phyloP scores from a whole-genome alignment of 1,140 invertebrate species.

The Harlomillsia oculata region DNA sequence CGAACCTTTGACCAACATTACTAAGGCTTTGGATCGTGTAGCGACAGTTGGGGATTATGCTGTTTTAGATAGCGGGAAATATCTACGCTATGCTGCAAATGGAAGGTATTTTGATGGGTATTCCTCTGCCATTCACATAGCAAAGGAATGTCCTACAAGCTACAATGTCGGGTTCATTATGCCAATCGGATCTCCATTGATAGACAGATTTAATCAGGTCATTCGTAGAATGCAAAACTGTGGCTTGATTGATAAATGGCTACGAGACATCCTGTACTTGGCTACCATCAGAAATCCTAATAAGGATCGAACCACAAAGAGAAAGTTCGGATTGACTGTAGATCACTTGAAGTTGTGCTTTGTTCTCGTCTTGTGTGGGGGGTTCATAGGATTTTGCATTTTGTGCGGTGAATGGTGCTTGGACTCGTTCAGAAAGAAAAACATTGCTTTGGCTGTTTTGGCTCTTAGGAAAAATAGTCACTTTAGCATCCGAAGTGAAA shows the following conservation, averaged over 20 bases:
- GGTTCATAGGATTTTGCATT: conserved; percentile 14
- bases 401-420: conserved; percentile 10
- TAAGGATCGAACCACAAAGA: conserved; percentile 5
- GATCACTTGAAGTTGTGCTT: conserved; percentile 28
- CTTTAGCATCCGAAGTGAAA: not conserved
- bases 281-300: conserved; percentile 21
- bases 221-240: conserved; percentile 29
- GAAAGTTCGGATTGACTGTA: conserved; percentile 8
- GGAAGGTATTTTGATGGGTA: conserved; percentile 31
- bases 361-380: conserved; percentile 15
- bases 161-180: conserved; percentile 32
- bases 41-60: conserved; percentile 30
- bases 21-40: conserved; percentile 23
- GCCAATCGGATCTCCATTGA: conserved; percentile 31
- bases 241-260: conserved; percentile 32
- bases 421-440: conserved; percentile 1
- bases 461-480: conserved; percentile 2
- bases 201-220: conserved; percentile 28
- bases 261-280: conserved; percentile 21
- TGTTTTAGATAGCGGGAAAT: conserved; percentile 30
- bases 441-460: not conserved
- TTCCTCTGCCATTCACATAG: conserved; percentile 22
- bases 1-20: conserved; percentile 10
- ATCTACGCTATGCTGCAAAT: conserved; percentile 27
- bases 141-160: conserved; percentile 32